Evolutionary conservation across 2,113 vertebrate genomes (phyloP).

Genomic region (Bos javanicus): DNA sequence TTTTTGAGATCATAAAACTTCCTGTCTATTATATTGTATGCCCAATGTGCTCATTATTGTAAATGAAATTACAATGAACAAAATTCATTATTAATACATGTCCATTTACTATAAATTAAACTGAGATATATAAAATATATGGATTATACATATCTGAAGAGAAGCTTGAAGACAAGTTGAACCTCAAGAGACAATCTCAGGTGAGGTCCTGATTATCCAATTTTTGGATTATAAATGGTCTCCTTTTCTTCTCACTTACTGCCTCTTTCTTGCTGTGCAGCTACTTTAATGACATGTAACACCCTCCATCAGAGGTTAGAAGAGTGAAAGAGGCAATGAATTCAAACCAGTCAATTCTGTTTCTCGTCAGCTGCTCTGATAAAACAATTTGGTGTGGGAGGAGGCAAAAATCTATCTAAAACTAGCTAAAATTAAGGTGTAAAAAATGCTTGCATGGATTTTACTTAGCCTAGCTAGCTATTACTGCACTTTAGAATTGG

Average conservation of each 20-base stretch:
- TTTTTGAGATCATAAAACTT: conserved; percentile 28
- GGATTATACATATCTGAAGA: not conserved
- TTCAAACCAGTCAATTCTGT: not conserved
- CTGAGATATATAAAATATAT: not conserved
- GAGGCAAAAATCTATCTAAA: conserved; percentile 42
- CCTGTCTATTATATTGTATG: not conserved
- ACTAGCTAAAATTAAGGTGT: conserved; percentile 20
- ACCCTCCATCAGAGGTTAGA: not conserved
- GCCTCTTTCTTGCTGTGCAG: not conserved
- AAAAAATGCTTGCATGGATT: conserved; percentile 13
- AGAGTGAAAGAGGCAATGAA: not conserved
- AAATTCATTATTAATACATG: not conserved
- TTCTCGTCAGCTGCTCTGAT: conserved; percentile 46
- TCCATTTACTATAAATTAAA: not conserved
- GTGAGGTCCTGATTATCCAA: not conserved
- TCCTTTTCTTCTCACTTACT: not conserved
- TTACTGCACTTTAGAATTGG: not conserved
- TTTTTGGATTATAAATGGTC: not conserved
- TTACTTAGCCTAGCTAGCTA: not conserved
- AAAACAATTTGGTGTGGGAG: conserved; percentile 39
- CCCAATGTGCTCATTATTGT: not conserved
- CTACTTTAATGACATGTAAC: not conserved
- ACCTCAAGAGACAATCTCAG: not conserved
- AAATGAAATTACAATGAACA: not conserved
- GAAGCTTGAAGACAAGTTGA: not conserved